A percentile compares a stretch with the other conserved stretches of the same genome.
Conservation (phyloP, 2,797 vertebrate genomes). For the Acrossocheilus wenchowensis region DNA sequence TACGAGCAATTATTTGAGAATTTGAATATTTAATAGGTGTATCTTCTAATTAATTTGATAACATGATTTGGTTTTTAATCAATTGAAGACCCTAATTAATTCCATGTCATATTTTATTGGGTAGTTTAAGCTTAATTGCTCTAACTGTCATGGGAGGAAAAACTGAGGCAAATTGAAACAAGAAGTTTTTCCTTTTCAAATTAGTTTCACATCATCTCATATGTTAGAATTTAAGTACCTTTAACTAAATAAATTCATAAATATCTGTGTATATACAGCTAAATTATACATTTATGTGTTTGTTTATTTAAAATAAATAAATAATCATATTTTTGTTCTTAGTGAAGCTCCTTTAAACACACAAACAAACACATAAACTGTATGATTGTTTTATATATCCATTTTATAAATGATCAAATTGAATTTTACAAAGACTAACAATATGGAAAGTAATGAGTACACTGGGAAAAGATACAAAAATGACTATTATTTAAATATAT, state of each 20-base stretch:
- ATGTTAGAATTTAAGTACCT: neutral
- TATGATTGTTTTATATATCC: too few relatives aligned
- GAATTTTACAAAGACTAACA: too few relatives aligned
- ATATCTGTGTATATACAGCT: neutral
- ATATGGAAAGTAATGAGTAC: too few relatives aligned
- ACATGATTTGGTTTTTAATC: neutral
- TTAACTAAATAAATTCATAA: neutral
- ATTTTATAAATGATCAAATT: too few relatives aligned
- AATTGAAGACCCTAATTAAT: neutral
- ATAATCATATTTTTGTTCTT: neutral
- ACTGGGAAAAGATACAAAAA: too few relatives aligned
- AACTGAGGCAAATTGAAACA: neutral
- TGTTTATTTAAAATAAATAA: neutral
- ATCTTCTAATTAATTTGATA: neutral
- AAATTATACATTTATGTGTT: neutral
- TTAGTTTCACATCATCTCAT: neutral
- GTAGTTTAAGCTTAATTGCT: neutral
- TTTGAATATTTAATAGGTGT: neutral
- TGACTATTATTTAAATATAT: neutral
- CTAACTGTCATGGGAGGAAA: neutral
- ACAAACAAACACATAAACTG: too few relatives aligned
- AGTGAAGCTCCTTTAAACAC: too few relatives aligned
- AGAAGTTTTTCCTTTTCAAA: neutral
- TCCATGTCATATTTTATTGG: neutral
- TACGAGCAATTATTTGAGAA: neutral